Evolutionary conservation across 2,888 invertebrate species (phyloP).

Genomic region (Drosophila kambysellisi): DNA sequence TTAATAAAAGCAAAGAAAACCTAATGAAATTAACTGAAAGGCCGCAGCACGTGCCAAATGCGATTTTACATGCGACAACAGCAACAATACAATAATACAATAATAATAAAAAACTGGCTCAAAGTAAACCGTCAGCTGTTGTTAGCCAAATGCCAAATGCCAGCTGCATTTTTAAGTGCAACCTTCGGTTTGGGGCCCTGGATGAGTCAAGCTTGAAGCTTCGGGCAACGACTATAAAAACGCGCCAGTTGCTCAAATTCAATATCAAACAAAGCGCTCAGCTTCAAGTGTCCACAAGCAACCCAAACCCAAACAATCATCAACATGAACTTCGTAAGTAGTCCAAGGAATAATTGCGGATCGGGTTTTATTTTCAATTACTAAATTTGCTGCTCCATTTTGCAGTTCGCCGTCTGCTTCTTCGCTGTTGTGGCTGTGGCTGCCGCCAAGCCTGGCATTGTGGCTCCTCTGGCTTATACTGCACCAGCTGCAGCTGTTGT

Average conservation of each 20-base stretch:
- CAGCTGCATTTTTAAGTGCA: constrained; percentile 69
- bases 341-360: neutral
- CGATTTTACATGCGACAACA: constrained; percentile 39
- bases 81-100: constrained; percentile 13
- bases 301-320: constrained; percentile 25
- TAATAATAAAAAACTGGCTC: constrained; percentile 27
- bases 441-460: constrained; percentile 73
- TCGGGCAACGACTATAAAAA: constrained; percentile 54
- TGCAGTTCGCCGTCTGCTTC: constrained; percentile 75
- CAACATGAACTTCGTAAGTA: constrained; percentile 78
- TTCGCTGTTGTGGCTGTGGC: constrained; percentile 77
- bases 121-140: constrained; percentile 21
- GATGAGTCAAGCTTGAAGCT: constrained; percentile 45
- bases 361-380: neutral
- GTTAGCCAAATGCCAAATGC: constrained; percentile 64
- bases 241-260: constrained; percentile 15
- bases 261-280: constrained; percentile 67
- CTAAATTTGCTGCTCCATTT: neutral
- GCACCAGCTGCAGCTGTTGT: constrained; percentile 77
- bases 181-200: constrained; percentile 57
- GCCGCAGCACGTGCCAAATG: constrained; percentile 68
- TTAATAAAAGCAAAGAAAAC: constrained; percentile 43
- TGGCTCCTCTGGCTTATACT: constrained; percentile 73
- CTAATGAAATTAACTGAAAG: constrained; percentile 67
- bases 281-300: constrained; percentile 61